These are phyloP conservation scores for Phallusia fumigata DNA, from an alignment of 23 tunicate genomes.

Conservation along the genomic window DNA sequence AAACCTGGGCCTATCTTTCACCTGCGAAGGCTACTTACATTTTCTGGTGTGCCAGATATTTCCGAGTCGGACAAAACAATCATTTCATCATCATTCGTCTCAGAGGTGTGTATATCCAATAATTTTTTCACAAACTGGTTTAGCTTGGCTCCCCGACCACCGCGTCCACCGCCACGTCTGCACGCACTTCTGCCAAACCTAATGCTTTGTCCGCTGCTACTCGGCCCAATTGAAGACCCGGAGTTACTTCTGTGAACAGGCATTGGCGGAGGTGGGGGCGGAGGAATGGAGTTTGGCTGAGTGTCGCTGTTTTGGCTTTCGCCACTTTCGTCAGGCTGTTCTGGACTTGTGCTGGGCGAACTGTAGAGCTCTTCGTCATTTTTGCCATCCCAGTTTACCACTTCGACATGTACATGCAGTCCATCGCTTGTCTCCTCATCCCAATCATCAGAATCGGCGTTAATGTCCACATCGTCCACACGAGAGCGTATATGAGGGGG, in stretches of 20 bases:
- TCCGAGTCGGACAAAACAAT: not conserved
- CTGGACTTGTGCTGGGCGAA: not conserved
- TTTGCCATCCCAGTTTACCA: constrained; percentile 4
- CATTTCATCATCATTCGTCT: not conserved
- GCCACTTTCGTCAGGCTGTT: not conserved
- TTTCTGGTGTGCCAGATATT: not conserved
- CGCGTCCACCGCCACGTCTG: not conserved
- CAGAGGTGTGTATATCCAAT: not conserved
- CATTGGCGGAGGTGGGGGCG: not conserved
- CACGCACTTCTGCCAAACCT: not conserved
- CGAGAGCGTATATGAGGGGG: not conserved
- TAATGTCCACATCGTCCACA: not conserved
- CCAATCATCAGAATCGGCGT: not conserved
- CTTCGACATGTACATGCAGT: not conserved
- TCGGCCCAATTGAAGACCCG: not conserved
- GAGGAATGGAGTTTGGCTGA: not conserved
- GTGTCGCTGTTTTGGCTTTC: not conserved
- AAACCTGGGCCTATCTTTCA: no score
- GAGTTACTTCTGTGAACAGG: not conserved
- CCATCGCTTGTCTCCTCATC: not conserved
- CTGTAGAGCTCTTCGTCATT: not conserved
- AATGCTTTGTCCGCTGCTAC: not conserved
- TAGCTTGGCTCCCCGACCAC: not conserved
- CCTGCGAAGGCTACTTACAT: no score
- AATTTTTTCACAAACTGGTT: not conserved